Evolutionary conservation across 2,797 vertebrate species (phyloP).

Genomic region (Cryptoprocta ferox): DNA sequence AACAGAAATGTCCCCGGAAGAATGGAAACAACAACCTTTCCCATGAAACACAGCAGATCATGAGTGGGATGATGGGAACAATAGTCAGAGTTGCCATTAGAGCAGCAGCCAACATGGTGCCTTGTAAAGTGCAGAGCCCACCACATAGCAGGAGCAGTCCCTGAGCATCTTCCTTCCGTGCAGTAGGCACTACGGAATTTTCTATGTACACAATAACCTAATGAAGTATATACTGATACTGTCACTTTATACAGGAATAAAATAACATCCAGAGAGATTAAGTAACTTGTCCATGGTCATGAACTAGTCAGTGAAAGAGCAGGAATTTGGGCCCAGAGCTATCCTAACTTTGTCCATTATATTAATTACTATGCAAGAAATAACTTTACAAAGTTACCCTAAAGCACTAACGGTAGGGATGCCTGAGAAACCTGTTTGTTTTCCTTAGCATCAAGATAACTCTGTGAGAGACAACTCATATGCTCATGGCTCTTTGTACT

Average conservation of each 20-base stretch:
- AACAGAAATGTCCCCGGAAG: not conserved
- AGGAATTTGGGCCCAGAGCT: not conserved
- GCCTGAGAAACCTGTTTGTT: not conserved
- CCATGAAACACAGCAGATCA: not conserved
- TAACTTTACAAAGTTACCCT: not conserved
- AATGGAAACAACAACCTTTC: not conserved
- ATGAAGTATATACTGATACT: no score
- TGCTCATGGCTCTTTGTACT: not conserved
- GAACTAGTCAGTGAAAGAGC: not conserved
- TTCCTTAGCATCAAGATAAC: not conserved
- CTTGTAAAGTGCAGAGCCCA: not conserved
- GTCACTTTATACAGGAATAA: not conserved
- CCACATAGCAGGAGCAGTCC: not conserved
- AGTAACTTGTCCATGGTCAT: not conserved
- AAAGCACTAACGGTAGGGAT: not conserved
- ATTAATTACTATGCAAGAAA: not conserved
- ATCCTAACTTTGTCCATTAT: not conserved
- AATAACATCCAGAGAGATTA: not conserved
- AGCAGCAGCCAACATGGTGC: rapidly evolving
- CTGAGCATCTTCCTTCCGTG: not conserved
- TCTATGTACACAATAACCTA: rapidly evolving
- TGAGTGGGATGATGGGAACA: not conserved
- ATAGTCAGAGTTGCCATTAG: rapidly evolving
- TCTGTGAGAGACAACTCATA: not conserved
- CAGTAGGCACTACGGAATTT: no score